phyloP scores from a whole-genome alignment of 2,113 vertebrate genomes.

The Oryzias curvinotus region DNA sequence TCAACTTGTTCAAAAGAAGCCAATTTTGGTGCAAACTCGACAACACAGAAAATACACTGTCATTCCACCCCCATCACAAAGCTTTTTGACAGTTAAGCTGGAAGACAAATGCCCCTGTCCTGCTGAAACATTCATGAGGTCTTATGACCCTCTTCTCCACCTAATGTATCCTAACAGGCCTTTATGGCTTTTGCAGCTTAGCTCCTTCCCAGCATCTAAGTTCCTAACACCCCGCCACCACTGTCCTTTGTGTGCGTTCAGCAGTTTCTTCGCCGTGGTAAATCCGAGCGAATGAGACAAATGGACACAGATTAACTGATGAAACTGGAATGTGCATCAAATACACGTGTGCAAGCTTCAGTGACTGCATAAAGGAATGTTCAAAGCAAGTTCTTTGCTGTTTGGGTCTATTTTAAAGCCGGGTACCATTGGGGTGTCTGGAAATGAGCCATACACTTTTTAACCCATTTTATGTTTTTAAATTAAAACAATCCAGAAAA shows the following conservation, averaged over 20 bases:
- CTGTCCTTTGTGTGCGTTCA: constrained; percentile 34
- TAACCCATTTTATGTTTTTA: no score
- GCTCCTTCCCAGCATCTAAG: constrained; percentile 72
- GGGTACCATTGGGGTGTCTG: no score
- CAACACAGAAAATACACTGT: constrained; percentile 37
- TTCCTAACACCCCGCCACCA: constrained; percentile 67
- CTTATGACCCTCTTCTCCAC: constrained; percentile 71
- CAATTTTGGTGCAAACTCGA: no score
- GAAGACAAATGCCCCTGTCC: constrained; percentile 54
- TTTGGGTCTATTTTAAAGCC: no score
- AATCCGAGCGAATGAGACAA: constrained; percentile 15
- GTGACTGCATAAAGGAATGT: no score
- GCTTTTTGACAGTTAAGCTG: constrained; percentile 62
- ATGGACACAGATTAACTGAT: constrained; percentile 5
- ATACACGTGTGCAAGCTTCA: neutral
- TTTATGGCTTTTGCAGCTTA: constrained; percentile 73
- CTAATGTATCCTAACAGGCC: constrained; percentile 77
- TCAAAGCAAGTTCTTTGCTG: no score
- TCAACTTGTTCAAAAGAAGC: no score
- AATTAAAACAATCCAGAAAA: no score
- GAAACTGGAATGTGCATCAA: constrained; percentile 8
- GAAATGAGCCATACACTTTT: no score
- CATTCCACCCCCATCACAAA: constrained; percentile 35
- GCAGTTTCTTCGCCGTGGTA: constrained; percentile 31
- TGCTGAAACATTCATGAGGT: constrained; percentile 78